phyloP scores from a whole-genome alignment of 1,140 invertebrate species.

The Drosophila insularis region DNA sequence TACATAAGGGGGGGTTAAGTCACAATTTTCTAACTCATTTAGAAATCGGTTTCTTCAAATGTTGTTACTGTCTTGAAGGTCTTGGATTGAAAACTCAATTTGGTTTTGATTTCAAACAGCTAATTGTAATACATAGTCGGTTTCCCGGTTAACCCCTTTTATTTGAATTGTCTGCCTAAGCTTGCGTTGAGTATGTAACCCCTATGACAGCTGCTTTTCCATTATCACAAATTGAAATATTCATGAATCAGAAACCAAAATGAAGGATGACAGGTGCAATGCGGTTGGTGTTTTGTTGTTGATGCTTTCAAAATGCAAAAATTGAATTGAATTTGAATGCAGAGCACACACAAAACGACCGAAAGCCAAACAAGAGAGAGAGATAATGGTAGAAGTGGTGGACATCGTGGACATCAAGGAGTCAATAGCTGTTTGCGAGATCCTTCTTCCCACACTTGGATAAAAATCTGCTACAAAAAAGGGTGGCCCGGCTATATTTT shows the following conservation, averaged over 20 bases:
- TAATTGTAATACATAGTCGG: too few species aligned
- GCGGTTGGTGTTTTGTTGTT: constrained; percentile 16
- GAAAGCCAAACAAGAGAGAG: constrained; percentile 2
- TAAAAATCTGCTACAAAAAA: background rate
- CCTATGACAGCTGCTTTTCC: constrained; percentile 28
- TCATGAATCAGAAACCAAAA: constrained; percentile 27
- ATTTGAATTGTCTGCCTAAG: too few species aligned
- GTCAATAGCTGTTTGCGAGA: constrained; percentile 9
- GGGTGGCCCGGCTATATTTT: background rate
- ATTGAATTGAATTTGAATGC: constrained; percentile 12
- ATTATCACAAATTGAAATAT: constrained; percentile 55
- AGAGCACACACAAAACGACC: constrained; percentile 4
- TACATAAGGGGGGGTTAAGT: too few species aligned
- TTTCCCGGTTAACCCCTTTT: too few species aligned
- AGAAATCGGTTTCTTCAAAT: too few species aligned
- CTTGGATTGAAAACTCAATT: too few species aligned
- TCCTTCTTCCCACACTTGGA: background rate
- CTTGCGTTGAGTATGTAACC: background rate
- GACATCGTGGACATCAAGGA: constrained; percentile 1
- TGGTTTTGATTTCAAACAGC: too few species aligned
- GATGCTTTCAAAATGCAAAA: background rate
- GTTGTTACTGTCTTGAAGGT: too few species aligned
- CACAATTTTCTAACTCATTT: too few species aligned
- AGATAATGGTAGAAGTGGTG: background rate
- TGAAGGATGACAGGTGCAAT: constrained; percentile 17